phyloP scores from a whole-genome alignment of 1,140 invertebrate species.

The Halyomorpha halys region DNA sequence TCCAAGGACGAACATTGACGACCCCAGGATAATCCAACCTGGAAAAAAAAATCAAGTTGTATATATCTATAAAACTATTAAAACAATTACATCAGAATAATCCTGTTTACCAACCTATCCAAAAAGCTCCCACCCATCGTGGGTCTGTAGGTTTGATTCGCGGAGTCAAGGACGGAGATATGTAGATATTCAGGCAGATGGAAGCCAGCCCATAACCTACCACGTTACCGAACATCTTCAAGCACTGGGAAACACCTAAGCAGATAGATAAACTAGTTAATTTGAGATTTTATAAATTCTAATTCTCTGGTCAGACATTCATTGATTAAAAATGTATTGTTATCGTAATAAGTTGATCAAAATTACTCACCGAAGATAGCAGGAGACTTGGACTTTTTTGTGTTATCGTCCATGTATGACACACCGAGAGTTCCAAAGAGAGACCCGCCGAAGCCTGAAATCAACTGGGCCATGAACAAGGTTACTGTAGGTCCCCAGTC shows the following conservation, averaged over 20 bases:
- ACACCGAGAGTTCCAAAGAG: conserved; percentile 52
- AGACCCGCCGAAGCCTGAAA: conserved; percentile 47
- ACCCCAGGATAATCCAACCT: conserved; percentile 50
- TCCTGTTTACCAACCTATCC: conserved; percentile 45
- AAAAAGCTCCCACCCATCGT: conserved; percentile 70
- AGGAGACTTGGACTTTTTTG: conserved; percentile 45
- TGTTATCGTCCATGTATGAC: conserved; percentile 57
- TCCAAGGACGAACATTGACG: conserved; percentile 42
- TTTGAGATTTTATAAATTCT: too few relatives aligned
- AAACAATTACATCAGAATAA: too few relatives aligned
- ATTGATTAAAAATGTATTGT: too few relatives aligned
- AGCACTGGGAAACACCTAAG: conserved; percentile 53
- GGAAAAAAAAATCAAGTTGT: conserved; percentile 34
- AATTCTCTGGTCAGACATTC: too few relatives aligned
- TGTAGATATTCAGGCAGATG: conserved; percentile 55
- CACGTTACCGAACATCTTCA: conserved; percentile 59
- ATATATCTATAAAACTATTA: too few relatives aligned
- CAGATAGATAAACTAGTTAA: conserved; percentile 13
- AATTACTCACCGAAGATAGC: conserved; percentile 38
- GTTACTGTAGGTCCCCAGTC: conserved; percentile 40
- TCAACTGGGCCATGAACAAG: conserved; percentile 47
- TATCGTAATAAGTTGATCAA: too few relatives aligned
- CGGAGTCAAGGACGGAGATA: conserved; percentile 55
- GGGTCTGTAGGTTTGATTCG: conserved; percentile 56
- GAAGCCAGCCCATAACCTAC: conserved; percentile 59